Evolutionary conservation across 2,113 vertebrate genomes (phyloP).

Genomic region (Microtus montanus): DNA sequence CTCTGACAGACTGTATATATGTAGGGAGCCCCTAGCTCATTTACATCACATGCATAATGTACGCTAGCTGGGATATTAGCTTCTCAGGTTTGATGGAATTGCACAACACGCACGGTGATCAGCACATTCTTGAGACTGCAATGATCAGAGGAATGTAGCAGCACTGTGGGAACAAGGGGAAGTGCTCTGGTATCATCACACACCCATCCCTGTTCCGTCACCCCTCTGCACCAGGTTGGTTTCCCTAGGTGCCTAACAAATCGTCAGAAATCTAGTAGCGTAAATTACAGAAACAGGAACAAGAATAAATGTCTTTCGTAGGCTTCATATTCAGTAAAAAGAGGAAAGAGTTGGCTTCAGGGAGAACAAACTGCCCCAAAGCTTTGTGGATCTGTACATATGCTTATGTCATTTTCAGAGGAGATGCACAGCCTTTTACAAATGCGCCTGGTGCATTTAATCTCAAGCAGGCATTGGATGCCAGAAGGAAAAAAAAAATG

Average conservation of each 20-base stretch:
- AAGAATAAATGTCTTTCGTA: slow-evolving; percentile 52
- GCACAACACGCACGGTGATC: slow-evolving; percentile 80
- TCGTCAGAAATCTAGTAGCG: slow-evolving; percentile 64
- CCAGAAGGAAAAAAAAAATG: neutral
- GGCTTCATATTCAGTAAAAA: slow-evolving; percentile 18
- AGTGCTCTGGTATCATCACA: slow-evolving; percentile 79
- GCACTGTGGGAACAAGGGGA: slow-evolving; percentile 80
- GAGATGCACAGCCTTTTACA: slow-evolving; percentile 40
- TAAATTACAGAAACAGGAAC: slow-evolving; percentile 56
- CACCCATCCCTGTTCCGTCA: slow-evolving; percentile 79
- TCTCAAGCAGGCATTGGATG: slow-evolving; percentile 43
- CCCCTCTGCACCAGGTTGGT: slow-evolving; percentile 64
- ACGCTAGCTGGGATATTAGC: slow-evolving; percentile 75
- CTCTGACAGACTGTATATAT: neutral
- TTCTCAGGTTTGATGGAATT: slow-evolving; percentile 78
- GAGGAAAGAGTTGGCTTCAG: neutral
- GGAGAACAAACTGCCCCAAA: slow-evolving; percentile 43
- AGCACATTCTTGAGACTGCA: slow-evolving; percentile 80
- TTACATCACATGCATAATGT: slow-evolving; percentile 76
- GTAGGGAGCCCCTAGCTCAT: slow-evolving; percentile 69
- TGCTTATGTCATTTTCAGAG: slow-evolving; percentile 48
- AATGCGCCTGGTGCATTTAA: slow-evolving; percentile 25
- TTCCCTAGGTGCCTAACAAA: slow-evolving; percentile 74
- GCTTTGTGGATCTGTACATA: slow-evolving; percentile 2
- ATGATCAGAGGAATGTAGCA: slow-evolving; percentile 83